Percentiles rank a stretch among this genome's conserved stretches.
phyloP scores from a whole-genome alignment of 2,888 invertebrate species.

The Priocnemis perturbator region DNA sequence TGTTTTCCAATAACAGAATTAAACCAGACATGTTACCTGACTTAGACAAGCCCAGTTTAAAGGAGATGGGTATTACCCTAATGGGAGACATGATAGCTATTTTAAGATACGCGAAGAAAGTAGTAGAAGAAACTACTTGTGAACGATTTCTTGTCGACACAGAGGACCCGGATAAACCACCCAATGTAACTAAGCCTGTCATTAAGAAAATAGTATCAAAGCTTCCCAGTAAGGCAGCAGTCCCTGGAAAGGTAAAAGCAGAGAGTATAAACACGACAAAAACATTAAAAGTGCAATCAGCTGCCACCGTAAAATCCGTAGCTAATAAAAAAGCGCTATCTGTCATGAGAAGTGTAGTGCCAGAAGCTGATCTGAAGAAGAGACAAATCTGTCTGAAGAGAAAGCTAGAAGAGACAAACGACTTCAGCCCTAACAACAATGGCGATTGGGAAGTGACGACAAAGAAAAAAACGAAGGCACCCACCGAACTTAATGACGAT shows the following conservation, averaged over 20 bases:
- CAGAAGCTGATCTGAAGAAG: slow-evolving; percentile 39
- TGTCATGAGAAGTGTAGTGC: slow-evolving; percentile 24
- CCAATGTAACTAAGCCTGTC: slow-evolving; percentile 41
- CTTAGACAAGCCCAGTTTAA: slow-evolving; percentile 89
- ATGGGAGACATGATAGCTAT: slow-evolving; percentile 83
- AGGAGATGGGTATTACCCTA: slow-evolving; percentile 89
- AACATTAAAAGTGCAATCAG: slow-evolving; percentile 40
- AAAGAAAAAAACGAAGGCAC: slow-evolving; percentile 40
- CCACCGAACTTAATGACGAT: slow-evolving; percentile 59
- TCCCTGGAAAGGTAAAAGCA: slow-evolving; percentile 51
- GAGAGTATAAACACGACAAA: slow-evolving; percentile 44
- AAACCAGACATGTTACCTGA: slow-evolving; percentile 91
- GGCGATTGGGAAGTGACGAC: slow-evolving; percentile 45
- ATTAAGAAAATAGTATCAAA: slow-evolving; percentile 62
- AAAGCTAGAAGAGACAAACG: slow-evolving; percentile 58
- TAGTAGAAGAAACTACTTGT: slow-evolving; percentile 76
- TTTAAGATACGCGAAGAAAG: slow-evolving; percentile 80
- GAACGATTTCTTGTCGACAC: slow-evolving; percentile 71
- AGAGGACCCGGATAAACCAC: slow-evolving; percentile 52
- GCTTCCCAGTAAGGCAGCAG: slow-evolving; percentile 42
- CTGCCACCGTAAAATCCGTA: slow-evolving; percentile 40
- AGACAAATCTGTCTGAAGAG: slow-evolving; percentile 56
- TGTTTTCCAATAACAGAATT: slow-evolving; percentile 91
- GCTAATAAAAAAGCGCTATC: slow-evolving; percentile 42
- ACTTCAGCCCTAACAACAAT: slow-evolving; percentile 49